Base-by-base conservation (phyloP, 1,140 invertebrate genomes). In the Drosophila bocqueti region DNA sequence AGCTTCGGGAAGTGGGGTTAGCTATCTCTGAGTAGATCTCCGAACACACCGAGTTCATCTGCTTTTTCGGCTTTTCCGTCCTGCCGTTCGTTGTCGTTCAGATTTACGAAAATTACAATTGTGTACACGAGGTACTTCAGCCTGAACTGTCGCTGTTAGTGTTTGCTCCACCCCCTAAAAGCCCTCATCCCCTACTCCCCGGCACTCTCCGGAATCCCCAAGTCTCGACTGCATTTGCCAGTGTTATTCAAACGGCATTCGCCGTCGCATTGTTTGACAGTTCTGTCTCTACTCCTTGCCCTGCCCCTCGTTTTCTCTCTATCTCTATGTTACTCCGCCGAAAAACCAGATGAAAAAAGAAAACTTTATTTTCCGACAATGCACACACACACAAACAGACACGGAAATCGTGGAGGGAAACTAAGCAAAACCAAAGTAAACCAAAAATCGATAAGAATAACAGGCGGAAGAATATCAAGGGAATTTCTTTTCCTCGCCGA, bases 91-190 rank as follows among this genome's bases (percentile, higher is more conserved):
- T 73, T 73, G 47, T 79, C 65, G 59, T 72, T 72, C 68, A 83
- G 84, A 89, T 89, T 87, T 81, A 69, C 72, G 77, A 78, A 86
- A 86, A 89, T 89, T 86, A 89, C 84, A 80, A 83, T 79, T 89
- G 73, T 89, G 77, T 87, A 84, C 81, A 84, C 67, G 24, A 38
- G 40, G 62, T 64, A 84, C 84, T 87, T 87, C 85, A 87, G 80
- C 81, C 78, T 84, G 85, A 87, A 87, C 74, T 89, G 81, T 67
- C 83, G 75, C 68, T 63, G 55, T 62, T 47, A 60, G 40, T 65
- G 59, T 49, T 78, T 40, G 52, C 38, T 24, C 21, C 52, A 38
- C 24, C 31, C 9, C 38, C 58, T 24, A 24, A 24, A 10, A 3
- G 4, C 26, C 47, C 1, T 5, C 16, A n/a, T 15, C 18, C 18